Base-by-base conservation (phyloP, 2,888 invertebrate species). In the Atrina japonica region DNA sequence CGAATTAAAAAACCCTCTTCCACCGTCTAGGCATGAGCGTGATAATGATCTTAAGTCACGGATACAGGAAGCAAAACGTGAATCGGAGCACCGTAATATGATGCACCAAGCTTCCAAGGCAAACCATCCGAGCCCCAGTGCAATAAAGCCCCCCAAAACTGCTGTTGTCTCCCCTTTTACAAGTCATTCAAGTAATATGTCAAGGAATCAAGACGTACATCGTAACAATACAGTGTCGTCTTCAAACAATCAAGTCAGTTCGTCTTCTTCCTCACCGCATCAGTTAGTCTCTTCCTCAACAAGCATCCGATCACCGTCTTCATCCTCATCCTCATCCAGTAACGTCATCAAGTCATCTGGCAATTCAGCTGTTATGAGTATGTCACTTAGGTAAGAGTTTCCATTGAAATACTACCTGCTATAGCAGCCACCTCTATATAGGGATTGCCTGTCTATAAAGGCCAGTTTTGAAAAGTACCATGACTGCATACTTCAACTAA, bases 361-460 rank as follows among this genome's bases (percentile, higher is more conserved):
- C 30, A 83, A 85, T 66, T 73, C 83, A 50, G 82, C 83, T 49
- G 77, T 85, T 50, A 80, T 80, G 76, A 76, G 78, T 29, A 75
- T 80, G 76, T 81, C 83, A 29, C 78, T 81, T 29, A 83, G 83
- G 84, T 84, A 63, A 69, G 73, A 50, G 25, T 18, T n/a, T 29
- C 23, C 0, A 18, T 35, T 35, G 35, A 7, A 35, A 35, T 35
- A 35, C 11, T n/a, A n/a, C n/a, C n/a, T n/a, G n/a, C n/a, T n/a
- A n/a, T n/a, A n/a, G n/a, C n/a, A n/a, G n/a, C n/a, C n/a, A n/a
- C n/a, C n/a, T n/a, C n/a, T n/a, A n/a, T n/a, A n/a, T n/a, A n/a
- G n/a, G n/a, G n/a, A n/a, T n/a, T n/a, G n/a, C n/a, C n/a, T n/a
- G n/a, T n/a, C n/a, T n/a, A n/a, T n/a, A n/a, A n/a, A n/a, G n/a